Evolutionary conservation across 37 sponge, comb jelly and placozoan species (phyloP).

Genomic region (Aplysina aerophoba): DNA sequence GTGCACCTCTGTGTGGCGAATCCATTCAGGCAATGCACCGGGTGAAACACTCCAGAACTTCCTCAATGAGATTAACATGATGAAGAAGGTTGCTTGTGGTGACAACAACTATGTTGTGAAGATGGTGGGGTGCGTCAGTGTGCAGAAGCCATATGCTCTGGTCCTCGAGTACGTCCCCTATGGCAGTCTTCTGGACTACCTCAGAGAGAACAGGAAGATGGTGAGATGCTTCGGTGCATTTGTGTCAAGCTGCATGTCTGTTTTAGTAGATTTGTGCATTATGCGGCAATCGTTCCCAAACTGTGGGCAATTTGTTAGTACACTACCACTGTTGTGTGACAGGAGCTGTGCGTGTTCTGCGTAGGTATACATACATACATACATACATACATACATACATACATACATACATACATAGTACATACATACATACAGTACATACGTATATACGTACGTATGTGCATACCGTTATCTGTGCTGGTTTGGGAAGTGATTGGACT

Average conservation of each 20-base stretch:
- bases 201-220: conserved; percentile 31
- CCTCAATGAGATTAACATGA: conserved; percentile 47
- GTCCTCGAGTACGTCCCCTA: conserved; percentile 48
- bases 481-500: too few relatives aligned
- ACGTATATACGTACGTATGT: too few relatives aligned
- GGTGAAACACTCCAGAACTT: conserved; percentile 31
- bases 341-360: too few relatives aligned
- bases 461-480: too few relatives aligned
- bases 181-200: conserved; percentile 70
- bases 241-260: not conserved
- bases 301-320: too few relatives aligned
- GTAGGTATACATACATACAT: too few relatives aligned
- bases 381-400: too few relatives aligned
- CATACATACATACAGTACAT: too few relatives aligned
- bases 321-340: too few relatives aligned
- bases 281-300: too few relatives aligned
- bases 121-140: conserved; percentile 75
- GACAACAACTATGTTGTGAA: conserved; percentile 60
- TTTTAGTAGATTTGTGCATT: too few relatives aligned
- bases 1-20: not conserved
- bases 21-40: conserved; percentile 37
- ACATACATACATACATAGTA: too few relatives aligned
- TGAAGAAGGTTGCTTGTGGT: conserved; percentile 40
- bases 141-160: conserved; percentile 52
- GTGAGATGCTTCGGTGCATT: conserved; percentile 1